Conservation (phyloP, 2,888 invertebrate genomes). For the Aplocera efformata region DNA sequence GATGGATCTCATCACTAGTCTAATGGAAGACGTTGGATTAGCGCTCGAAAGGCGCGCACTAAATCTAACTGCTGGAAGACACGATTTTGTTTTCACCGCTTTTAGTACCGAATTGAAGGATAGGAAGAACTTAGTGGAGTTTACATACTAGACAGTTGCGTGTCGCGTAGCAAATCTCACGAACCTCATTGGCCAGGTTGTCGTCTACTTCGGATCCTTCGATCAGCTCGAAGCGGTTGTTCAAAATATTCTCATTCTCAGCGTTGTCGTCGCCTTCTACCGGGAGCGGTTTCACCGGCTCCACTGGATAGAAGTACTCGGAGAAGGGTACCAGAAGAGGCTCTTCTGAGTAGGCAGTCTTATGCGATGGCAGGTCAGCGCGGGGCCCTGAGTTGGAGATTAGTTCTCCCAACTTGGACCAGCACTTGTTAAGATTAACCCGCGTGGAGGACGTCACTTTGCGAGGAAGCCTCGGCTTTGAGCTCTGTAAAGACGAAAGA, state of each 20-base stretch:
- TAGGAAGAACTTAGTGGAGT: constrained; percentile 45
- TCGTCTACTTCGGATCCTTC: constrained; percentile 74
- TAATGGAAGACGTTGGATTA: constrained; percentile 72
- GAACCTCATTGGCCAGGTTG: constrained; percentile 80
- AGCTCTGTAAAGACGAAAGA: constrained; percentile 69
- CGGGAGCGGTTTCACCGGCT: constrained; percentile 65
- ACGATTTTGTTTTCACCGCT: constrained; percentile 77
- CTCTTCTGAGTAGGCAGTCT: constrained; percentile 69
- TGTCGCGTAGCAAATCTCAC: constrained; percentile 76
- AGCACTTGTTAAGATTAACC: constrained; percentile 83
- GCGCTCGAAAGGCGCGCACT: constrained; percentile 52
- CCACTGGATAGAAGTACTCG: constrained; percentile 64
- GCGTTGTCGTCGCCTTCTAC: constrained; percentile 68
- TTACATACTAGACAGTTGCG: constrained; percentile 71
- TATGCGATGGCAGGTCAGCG: constrained; percentile 71
- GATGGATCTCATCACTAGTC: constrained; percentile 59
- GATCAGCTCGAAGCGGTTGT: constrained; percentile 65
- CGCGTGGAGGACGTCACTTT: constrained; percentile 78
- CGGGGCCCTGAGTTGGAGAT: constrained; percentile 70
- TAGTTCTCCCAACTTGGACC: constrained; percentile 82
- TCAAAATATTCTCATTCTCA: constrained; percentile 69
- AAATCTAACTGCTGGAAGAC: constrained; percentile 74
- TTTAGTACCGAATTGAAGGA: constrained; percentile 51
- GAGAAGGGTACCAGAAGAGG: constrained; percentile 65
- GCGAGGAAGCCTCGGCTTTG: constrained; percentile 79